A percentile compares a stretch with the other conserved stretches of the same genome.
phyloP scores from a whole-genome alignment of 2,113 vertebrate species.

The Chaetodon trifascialis region DNA sequence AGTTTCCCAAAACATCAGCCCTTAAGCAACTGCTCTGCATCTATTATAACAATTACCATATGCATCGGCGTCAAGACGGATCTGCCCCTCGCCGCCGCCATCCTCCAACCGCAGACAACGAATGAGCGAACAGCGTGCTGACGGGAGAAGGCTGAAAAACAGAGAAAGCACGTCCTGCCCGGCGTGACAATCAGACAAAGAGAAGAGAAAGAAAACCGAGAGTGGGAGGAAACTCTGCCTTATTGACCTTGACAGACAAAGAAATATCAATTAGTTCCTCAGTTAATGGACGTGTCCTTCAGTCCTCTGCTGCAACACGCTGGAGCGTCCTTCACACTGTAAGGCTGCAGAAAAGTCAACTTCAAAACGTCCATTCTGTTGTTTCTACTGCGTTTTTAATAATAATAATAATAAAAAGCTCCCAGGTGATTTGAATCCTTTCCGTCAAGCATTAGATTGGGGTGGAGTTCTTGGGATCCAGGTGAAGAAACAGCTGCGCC shows the following conservation, averaged over 20 bases:
- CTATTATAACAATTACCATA: conserved; percentile 72
- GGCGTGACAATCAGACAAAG: conserved; percentile 29
- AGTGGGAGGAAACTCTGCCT: conserved; percentile 21
- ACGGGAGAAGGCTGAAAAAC: conserved; percentile 28
- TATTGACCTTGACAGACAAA: conserved; percentile 33
- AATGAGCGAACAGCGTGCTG: conserved; percentile 31
- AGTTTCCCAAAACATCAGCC: conserved; percentile 72
- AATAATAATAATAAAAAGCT: too few species aligned
- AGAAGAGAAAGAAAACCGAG: background rate
- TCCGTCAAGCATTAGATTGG: background rate
- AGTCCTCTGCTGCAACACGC: background rate
- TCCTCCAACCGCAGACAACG: background rate
- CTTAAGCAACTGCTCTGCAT: conserved; percentile 69
- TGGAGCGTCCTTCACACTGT: background rate
- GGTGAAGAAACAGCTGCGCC: background rate
- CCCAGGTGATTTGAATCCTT: background rate
- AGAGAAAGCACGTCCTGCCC: conserved; percentile 15
- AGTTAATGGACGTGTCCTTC: conserved; percentile 2
- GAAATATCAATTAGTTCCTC: conserved; percentile 33
- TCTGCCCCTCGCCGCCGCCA: conserved; percentile 27
- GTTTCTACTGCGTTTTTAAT: too few species aligned
- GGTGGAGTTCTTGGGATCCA: too few species aligned
- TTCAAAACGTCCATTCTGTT: too few species aligned
- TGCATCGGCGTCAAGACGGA: conserved; percentile 51
- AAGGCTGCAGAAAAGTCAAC: background rate